These are phyloP conservation scores for Amphiprion ocellaris DNA, from an alignment of 2,113 vertebrate genomes.

Conservation along the genomic window DNA sequence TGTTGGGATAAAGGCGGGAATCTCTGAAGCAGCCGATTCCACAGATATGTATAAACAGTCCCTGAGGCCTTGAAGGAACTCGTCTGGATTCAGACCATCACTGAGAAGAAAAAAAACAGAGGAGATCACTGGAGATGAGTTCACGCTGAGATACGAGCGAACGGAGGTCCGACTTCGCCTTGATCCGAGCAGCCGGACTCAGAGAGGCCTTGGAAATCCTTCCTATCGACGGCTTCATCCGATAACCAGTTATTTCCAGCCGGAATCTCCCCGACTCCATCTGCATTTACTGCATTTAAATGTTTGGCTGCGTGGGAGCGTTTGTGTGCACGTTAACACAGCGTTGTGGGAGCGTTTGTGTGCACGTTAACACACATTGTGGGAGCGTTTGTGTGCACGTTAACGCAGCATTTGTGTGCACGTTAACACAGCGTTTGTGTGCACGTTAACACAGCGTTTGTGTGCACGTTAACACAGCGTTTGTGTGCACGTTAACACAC, in stretches of 20 bases:
- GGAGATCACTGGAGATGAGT: constrained; percentile 25
- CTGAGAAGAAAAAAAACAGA: not conserved
- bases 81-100: constrained; percentile 43
- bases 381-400: too few species aligned
- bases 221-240: too few species aligned
- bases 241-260: not conserved
- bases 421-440: not conserved
- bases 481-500: not conserved
- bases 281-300: constrained; percentile 9
- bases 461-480: too few species aligned
- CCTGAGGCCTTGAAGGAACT: not conserved
- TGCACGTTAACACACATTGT: not conserved
- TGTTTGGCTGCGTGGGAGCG: constrained; percentile 29
- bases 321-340: constrained; percentile 31
- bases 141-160: not conserved
- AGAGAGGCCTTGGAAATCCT: not conserved
- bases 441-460: not conserved
- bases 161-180: constrained; percentile 2
- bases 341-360: not conserved
- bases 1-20: too few species aligned
- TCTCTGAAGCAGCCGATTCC: too few species aligned
- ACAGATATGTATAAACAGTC: too few species aligned
- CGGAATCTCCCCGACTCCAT: constrained; percentile 23
- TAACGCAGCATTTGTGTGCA: too few species aligned
- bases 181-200: constrained; percentile 15